Evolutionary conservation across 2,888 invertebrate species (phyloP), one percentile per base, ranked within the genome.

Genomic region (Sclerodermus sp.): DNA sequence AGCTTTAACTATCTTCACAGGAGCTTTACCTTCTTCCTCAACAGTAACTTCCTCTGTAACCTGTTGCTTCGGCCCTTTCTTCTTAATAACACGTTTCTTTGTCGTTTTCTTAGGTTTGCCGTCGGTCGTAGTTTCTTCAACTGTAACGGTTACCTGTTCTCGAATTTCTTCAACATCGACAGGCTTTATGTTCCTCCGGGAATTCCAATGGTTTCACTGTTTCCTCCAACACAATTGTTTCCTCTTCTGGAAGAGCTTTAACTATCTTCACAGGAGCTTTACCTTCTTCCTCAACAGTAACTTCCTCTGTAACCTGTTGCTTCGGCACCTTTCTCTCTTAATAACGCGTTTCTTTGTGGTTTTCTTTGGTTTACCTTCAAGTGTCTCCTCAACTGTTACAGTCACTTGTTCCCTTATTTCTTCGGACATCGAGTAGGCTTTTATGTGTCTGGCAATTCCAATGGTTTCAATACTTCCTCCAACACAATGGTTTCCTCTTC

Each of bases 261-360:
- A 82, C 74, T 45, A 77, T 75, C 39, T 77, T 75, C 47, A 77
- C 68, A 8, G 75, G 81, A 55, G 77, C 68, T 64, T 82, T 78
- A 42, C 79, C 79, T 50, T 80, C 80, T 62, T 81, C 80, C 38
- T 62, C 56, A 0, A 64, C 38, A 13, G 58, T 67, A 34, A 50
- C 47, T 45, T 58, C 57, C 8, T 42, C 63, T n/a, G 43, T 56
- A 12, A 60, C 44, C 45, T 55, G 58, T 51, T 57, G 55, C 40
- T 58, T 74, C 1, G 64, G n/a, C n/a, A 60, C 0, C 77, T 79
- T 6, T 72, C 1, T 8, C 23, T 23, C 23, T 69, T 61, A 18
- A 75, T 5, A 70, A 76, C 53, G 14, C 65, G 47, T 45, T 60
- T 48, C 53, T 66, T 55, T 0, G 60, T 64, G 4, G 51, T 66